Evolutionary conservation across 2,113 vertebrate genomes (phyloP), one percentile per base, ranked within the genome.

Genomic region (Collichthys lucidus): DNA sequence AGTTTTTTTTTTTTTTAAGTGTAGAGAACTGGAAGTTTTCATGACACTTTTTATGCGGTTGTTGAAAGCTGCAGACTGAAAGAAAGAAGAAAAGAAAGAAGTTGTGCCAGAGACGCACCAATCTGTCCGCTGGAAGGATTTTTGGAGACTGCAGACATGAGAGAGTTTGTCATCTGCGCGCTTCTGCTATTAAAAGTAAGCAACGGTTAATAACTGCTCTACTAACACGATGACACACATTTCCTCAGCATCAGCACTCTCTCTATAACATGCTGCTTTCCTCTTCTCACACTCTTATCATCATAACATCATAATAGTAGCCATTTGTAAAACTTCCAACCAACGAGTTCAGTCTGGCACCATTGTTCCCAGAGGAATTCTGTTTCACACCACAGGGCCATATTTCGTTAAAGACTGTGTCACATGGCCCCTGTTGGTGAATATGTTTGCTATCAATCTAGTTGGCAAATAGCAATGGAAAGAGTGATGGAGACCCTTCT

Each of bases 181-280:
- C 79, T 93, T 42, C 81, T 95, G 83, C 85, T 95, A 40, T 40
- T 92, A 11, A 88, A 94, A 89, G 95, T 96, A 89, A 94, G 94
- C 2, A 67, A 78, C 12, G 11, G 8, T 42, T 53, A 1, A 53
- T 69, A 46, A 50, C 19, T 19, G 10, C 17, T 61, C 26, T n/a
- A 59, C 12, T 11, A 22, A 22, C 65, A 78, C n/a, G 15, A 40
- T 16, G 44, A 11, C 62, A 14, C 35, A 20, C 3, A 50, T 12
- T 20, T 16, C 16, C 2, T 24, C 6, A 0, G 15, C 11, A 26
- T 56, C 12, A 10, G 5, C 1, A 17, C 11, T 1, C 9, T n/a
- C 20, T n/a, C 4, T 4, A 5, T 16, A 12, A 44, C 42, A 3
- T 44, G n/a, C n/a, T 52, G 55, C 14, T 42, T 29, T 44, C 8